These are phyloP conservation scores for Gulo gulo DNA, from an alignment of 2,113 vertebrate genomes.

Conservation along the genomic window DNA sequence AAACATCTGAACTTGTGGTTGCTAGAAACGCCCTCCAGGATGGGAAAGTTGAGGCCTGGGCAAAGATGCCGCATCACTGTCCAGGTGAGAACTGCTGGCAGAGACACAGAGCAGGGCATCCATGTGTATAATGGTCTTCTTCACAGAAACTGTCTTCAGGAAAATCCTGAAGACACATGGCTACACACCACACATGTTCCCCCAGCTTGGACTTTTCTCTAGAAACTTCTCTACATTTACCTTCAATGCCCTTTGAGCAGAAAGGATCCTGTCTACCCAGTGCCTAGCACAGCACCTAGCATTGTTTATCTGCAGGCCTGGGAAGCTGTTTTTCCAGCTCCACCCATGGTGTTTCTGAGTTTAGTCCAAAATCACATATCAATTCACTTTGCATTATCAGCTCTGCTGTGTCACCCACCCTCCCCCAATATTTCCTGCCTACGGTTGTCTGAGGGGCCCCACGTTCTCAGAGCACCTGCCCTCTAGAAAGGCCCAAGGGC, in stretches of 20 bases:
- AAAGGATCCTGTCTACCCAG: neutral
- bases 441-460: rapidly evolving
- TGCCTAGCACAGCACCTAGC: no score
- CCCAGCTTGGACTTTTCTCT: neutral
- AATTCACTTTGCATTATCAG: no score
- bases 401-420: rapidly evolving
- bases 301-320: neutral
- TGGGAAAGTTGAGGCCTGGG: neutral
- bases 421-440: neutral
- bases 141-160: neutral
- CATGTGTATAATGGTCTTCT: rapidly evolving
- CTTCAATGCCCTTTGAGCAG: neutral
- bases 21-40: neutral
- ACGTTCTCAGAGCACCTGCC: neutral
- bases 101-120: rapidly evolving
- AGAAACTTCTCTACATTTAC: neutral
- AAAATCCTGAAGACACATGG: neutral
- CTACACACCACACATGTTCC: rapidly evolving
- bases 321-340: neutral
- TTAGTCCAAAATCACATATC: neutral
- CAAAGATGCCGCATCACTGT: rapidly evolving
- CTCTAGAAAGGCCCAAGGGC: neutral
- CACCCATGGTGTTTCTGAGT: neutral
- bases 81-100: neutral
- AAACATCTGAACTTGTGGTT: neutral